Evolutionary conservation across 2,113 vertebrate genomes (phyloP).

Genomic region (Camelus bactrianus): DNA sequence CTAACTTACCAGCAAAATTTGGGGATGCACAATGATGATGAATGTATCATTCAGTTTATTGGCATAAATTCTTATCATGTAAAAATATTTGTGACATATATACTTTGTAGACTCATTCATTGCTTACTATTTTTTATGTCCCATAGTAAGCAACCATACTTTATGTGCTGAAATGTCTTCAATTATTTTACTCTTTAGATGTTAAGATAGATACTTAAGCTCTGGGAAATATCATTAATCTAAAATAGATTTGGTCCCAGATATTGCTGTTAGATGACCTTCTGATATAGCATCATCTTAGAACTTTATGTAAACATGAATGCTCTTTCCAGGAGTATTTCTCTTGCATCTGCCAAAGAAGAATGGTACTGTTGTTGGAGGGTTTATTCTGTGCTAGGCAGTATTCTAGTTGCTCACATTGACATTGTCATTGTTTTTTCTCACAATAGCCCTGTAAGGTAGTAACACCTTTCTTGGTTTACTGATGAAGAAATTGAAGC

Average conservation of each 20-base stretch:
- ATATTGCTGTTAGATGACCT: slow-evolving; percentile 3
- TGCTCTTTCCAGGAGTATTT: slow-evolving; percentile 40
- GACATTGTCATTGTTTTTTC: not conserved
- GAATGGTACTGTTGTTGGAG: not conserved
- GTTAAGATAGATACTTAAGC: not conserved
- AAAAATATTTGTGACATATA: slow-evolving; percentile 25
- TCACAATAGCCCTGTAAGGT: not conserved
- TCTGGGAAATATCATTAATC: slow-evolving; percentile 21
- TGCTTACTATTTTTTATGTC: slow-evolving; percentile 16
- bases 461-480: not conserved
- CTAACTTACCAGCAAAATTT: slow-evolving; percentile 4
- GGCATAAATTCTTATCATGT: slow-evolving; percentile 22
- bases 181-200: not conserved
- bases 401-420: slow-evolving; percentile 1
- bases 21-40: not conserved
- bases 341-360: slow-evolving; percentile 16
- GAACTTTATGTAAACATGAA: slow-evolving; percentile 33
- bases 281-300: not conserved
- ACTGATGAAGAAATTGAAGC: not conserved
- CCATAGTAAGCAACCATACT: not conserved
- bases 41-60: not conserved
- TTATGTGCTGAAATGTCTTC: not conserved
- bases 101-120: not conserved
- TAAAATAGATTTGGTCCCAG: not conserved
- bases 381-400: not conserved